A percentile compares a stretch with the other conserved stretches of the same genome.
These are phyloP conservation scores for Opisthograptis luteolata DNA, from an alignment of 2,888 invertebrate species.

Conservation along the genomic window DNA sequence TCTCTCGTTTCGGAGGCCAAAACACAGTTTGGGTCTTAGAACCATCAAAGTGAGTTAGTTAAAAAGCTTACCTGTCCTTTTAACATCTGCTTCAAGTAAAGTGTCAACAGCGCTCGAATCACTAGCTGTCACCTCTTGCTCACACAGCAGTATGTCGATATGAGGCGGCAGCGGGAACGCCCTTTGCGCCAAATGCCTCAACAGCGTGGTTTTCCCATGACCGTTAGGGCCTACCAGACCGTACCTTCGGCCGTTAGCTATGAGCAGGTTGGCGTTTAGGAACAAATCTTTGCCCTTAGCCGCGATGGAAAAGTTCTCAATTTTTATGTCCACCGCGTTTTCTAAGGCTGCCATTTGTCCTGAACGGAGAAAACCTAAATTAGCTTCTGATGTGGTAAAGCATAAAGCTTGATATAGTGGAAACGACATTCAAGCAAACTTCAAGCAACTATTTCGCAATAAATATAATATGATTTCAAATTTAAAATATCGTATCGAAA, in stretches of 20 bases:
- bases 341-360: slow-evolving; percentile 92
- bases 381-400: too few species aligned
- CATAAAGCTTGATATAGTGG: background rate
- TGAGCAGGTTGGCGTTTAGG: slow-evolving; percentile 96
- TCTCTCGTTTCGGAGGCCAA: too few species aligned
- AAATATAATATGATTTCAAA: too few species aligned
- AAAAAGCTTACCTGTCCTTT: slow-evolving; percentile 86
- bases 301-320: slow-evolving; percentile 98
- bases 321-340: slow-evolving; percentile 98
- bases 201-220: slow-evolving; percentile 98
- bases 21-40: too few species aligned
- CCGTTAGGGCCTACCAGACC: slow-evolving; percentile 99
- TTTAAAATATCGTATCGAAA: too few species aligned
- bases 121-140: slow-evolving; percentile 98
- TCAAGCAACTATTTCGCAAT: background rate
- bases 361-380: slow-evolving; percentile 34
- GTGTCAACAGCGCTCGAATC: slow-evolving; percentile 96
- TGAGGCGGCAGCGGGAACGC: slow-evolving; percentile 97
- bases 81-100: slow-evolving; percentile 96
- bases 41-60: too few species aligned
- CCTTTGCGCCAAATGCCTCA: slow-evolving; percentile 95
- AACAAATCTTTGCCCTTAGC: slow-evolving; percentile 99
- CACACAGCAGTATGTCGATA: slow-evolving; percentile 97
- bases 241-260: slow-evolving; percentile 97
- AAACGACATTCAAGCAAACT: background rate